A percentile compares a stretch with the other conserved stretches of the same genome.
Evolutionary conservation across 2,797 vertebrate species (phyloP).

Genomic region (Masticophis lateralis): DNA sequence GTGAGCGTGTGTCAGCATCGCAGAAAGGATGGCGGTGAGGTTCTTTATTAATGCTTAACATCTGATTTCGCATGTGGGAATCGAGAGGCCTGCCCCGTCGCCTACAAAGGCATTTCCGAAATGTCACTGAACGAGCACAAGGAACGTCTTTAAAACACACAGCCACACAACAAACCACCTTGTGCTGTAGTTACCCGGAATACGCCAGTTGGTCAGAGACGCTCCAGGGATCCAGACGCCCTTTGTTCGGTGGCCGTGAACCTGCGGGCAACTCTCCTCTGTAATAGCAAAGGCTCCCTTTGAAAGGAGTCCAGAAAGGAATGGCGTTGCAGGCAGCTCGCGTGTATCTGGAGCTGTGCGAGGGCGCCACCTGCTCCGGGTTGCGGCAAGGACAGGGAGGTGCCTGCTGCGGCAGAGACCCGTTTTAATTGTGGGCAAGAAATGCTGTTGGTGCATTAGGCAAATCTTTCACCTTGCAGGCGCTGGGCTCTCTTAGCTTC

Average conservation of each 20-base stretch:
- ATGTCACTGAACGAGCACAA: background rate
- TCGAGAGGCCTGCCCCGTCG: background rate
- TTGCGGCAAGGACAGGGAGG: background rate
- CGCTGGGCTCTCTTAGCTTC: background rate
- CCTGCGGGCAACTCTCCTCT: background rate
- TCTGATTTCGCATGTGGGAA: background rate
- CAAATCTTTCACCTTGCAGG: background rate
- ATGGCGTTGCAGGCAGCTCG: background rate
- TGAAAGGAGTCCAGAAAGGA: background rate
- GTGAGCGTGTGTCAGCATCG: background rate
- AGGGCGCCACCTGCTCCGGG: background rate
- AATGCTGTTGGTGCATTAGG: background rate
- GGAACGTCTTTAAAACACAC: background rate
- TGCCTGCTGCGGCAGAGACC: background rate
- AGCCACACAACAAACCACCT: no score
- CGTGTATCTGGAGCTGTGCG: background rate
- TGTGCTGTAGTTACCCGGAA: background rate
- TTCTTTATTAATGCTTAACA: background rate
- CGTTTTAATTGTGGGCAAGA: background rate
- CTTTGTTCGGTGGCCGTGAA: background rate
- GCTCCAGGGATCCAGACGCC: background rate
- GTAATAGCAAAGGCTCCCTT: background rate
- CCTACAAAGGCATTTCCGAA: background rate
- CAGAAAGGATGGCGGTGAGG: background rate
- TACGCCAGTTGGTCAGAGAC: background rate